Evolutionary conservation across 2,888 invertebrate species (phyloP).

Genomic region (Bombylius discolor): DNA sequence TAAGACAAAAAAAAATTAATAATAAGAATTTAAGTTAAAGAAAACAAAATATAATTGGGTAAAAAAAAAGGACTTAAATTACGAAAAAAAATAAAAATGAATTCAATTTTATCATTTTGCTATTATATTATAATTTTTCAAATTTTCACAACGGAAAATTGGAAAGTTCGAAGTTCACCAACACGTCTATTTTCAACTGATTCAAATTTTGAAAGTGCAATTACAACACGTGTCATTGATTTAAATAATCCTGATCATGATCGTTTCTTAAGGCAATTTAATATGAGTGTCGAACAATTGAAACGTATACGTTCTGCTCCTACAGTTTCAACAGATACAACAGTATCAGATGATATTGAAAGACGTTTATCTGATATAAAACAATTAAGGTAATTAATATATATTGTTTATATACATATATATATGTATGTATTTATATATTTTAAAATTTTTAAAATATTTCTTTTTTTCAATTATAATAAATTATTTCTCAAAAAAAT

Average conservation of each 20-base stretch:
- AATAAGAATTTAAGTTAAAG: too few relatives aligned
- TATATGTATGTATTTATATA: too few relatives aligned
- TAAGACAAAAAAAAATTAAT: too few relatives aligned
- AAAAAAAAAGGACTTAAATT: neutral
- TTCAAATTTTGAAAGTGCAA: neutral
- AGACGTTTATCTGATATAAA: constrained; percentile 6
- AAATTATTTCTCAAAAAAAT: neutral
- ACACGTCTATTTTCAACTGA: neutral
- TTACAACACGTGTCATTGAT: constrained; percentile 8
- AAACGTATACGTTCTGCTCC: constrained; percentile 17
- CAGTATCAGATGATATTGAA: neutral
- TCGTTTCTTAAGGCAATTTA: constrained; percentile 27
- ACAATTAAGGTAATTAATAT: constrained; percentile 7
- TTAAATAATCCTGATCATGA: constrained; percentile 17
- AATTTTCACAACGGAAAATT: neutral
- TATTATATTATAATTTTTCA: neutral
- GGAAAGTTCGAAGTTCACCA: neutral
- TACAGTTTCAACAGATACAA: neutral
- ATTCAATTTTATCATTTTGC: too few relatives aligned
- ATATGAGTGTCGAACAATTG: constrained; percentile 30
- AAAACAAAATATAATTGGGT: too few relatives aligned
- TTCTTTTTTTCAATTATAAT: neutral
- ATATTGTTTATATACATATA: neutral
- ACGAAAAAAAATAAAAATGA: too few relatives aligned
- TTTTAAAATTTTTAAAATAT: neutral